A percentile compares a stretch with the other conserved stretches of the same genome.
phyloP scores from a whole-genome alignment of 2,797 vertebrate species.

The Manis pentadactyla region DNA sequence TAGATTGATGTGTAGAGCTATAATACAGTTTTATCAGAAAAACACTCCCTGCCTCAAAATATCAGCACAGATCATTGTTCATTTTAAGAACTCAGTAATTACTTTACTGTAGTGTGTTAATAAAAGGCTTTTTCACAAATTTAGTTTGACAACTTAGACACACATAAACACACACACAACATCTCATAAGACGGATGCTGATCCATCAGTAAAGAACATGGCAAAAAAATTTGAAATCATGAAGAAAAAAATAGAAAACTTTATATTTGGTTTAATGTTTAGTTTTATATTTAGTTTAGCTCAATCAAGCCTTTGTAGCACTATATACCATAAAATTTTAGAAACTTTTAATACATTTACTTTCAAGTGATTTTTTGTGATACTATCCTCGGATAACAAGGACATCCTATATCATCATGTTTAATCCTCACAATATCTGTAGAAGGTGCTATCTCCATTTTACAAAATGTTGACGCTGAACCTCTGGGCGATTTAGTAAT shows the following conservation, averaged over 20 bases:
- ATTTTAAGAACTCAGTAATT: not conserved
- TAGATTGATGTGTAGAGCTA: not conserved
- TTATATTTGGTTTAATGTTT: too few relatives aligned
- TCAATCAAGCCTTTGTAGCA: not conserved
- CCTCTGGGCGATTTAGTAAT: not conserved
- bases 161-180: too few relatives aligned
- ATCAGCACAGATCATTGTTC: conserved; percentile 1
- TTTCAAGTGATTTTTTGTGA: conserved; percentile 6
- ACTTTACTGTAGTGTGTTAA: not conserved
- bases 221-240: too few relatives aligned
- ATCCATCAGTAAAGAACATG: too few relatives aligned
- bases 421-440: not conserved
- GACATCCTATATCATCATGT: not conserved
- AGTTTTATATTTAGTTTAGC: not conserved
- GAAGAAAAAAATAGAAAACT: too few relatives aligned
- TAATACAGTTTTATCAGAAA: conserved; percentile 19
- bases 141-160: not conserved
- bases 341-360: not conserved
- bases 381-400: not conserved
- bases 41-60: not conserved
- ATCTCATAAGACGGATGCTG: too few relatives aligned
- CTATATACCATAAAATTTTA: not conserved
- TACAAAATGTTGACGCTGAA: not conserved
- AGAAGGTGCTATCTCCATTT: not conserved
- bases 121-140: not conserved